Base-by-base conservation (phyloP, 1,140 invertebrate species). In the Tetragonula clypearis region DNA sequence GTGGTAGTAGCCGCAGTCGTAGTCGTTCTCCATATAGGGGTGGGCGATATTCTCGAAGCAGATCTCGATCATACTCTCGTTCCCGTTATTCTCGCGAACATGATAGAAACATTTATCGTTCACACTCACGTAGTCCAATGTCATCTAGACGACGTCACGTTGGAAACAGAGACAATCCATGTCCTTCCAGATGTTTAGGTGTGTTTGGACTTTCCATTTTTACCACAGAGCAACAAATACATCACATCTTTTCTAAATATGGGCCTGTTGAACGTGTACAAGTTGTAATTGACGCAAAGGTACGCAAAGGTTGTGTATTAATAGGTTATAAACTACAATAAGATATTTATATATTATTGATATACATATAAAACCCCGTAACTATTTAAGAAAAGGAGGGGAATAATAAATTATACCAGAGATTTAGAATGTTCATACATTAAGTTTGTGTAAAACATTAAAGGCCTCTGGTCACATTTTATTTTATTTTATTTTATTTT, bases 231-330 rank as follows among this genome's bases (percentile, higher is more conserved):
- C 96, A 98, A 84, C 98, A 99, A 92, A 96, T 99, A n/a, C 97
- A 98, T 92, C 97, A 99, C 87, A 98, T 99, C 72, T 99, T 99
- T 93, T 97, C 96, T 58, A 98, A 99, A 93, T 99, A 97, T 95
- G 99, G 99, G 8, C 97, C 97, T 1, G 97, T 99, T 58, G 98
- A 99, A 92, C 97, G 98, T 93, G 98, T 99, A n/a, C 97, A 99
- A 95, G 97, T 99, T 89, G 98, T 99, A 58, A 98, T 99, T 93
- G 99, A 99, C 95, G 98, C 98, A 71, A 98, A 99, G 97, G 98
- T 98, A 96, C 95, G n/a, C n/a, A n/a, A n/a, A n/a, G n/a, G n/a
- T 30, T 65, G 1, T 30, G 35, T 74, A 35, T 62, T 74, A 30
- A 65, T 2, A 8, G 14, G 53, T 19, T 9, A 68, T 87, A 9